Evolutionary conservation across 2,797 vertebrate species (phyloP).

Genomic region (Enteromius paludinosus): DNA sequence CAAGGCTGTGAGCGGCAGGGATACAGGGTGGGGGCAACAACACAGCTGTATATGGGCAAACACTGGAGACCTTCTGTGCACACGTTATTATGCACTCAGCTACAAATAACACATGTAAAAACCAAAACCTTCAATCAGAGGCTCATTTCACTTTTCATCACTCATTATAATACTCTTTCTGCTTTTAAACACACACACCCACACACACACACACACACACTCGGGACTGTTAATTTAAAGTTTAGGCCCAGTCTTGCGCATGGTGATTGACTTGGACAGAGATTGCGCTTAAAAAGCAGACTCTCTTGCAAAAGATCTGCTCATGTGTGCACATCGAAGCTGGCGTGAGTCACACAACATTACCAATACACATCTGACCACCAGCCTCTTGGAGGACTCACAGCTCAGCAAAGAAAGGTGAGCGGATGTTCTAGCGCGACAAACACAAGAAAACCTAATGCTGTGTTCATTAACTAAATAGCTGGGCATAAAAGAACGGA

Average conservation of each 20-base stretch:
- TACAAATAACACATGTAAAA: constrained; percentile 8
- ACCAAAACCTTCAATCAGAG: constrained; percentile 3
- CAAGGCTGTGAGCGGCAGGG: constrained; percentile 74
- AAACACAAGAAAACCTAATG: constrained; percentile 35
- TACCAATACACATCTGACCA: constrained; percentile 30
- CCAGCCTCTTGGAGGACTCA: constrained; percentile 26
- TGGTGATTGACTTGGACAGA: constrained; percentile 37
- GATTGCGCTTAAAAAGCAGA: constrained; percentile 44
- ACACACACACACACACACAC: constrained; percentile 38
- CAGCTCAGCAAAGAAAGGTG: constrained; percentile 13
- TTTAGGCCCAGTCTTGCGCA: not conserved
- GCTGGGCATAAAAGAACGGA: constrained; percentile 21
- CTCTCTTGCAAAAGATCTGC: constrained; percentile 36
- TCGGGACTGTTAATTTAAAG: constrained; percentile 13
- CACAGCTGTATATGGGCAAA: constrained; percentile 73
- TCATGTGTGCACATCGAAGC: constrained; percentile 40
- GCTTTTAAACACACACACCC: constrained; percentile 35
- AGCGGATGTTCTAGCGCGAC: not conserved
- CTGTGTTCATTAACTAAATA: constrained; percentile 42
- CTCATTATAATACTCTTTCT: constrained; percentile 18
- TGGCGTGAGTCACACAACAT: constrained; percentile 42
- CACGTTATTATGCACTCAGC: constrained; percentile 42
- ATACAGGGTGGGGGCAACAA: constrained; percentile 62
- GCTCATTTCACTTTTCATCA: constrained; percentile 4
- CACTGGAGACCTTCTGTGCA: constrained; percentile 60